Base-by-base conservation (phyloP, 2,797 vertebrate species). In the Leptoclinus maculatus region DNA sequence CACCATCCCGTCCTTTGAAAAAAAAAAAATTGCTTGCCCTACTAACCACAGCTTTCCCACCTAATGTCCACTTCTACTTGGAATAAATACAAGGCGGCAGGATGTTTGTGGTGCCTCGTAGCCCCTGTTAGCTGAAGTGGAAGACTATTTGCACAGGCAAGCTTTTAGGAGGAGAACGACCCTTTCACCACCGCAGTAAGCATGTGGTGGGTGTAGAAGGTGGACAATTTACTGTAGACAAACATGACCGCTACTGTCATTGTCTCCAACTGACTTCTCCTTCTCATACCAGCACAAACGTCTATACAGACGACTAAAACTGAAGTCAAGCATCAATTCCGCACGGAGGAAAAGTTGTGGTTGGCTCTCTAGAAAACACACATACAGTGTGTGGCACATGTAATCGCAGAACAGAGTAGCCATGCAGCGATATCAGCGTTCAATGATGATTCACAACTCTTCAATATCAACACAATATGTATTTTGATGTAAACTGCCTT, bases 31-130 rank as follows among this genome's bases (percentile, higher is more conserved):
- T 96, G 96, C 96, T 96, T 97, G 97, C 96, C 97, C 96, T 97
- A 96, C 97, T 97, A 99, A 98, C 97, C 97, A 98, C 96, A 96
- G 96, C 96, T 98, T 98, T 97, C 95, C 96, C 95, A 96, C 95
- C 96, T 97, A 98, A 98, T 97, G 97, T 97, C 96, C 96, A 97
- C 97, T 97, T 96, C 95, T 97, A 94, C 94, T 95, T 96, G 97
- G 98, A 98, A 97, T 99, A 99, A 98, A 98, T 97, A 97, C 96
- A 95, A 96, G 95, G 93, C 94, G 75, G 96, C 92, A 91, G 95
- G 95, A 96, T 97, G 96, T 97, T 97, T 96, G 96, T 94, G 94
- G 94, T 95, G 95, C 95, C 96, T 96, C 94, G 95, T 95, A 95
- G 95, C 84, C 94, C 95, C 95, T 96, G 96, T 96, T 96, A 97